Base-by-base conservation (phyloP, 1,140 invertebrate genomes). In the Argopecten irradians region DNA sequence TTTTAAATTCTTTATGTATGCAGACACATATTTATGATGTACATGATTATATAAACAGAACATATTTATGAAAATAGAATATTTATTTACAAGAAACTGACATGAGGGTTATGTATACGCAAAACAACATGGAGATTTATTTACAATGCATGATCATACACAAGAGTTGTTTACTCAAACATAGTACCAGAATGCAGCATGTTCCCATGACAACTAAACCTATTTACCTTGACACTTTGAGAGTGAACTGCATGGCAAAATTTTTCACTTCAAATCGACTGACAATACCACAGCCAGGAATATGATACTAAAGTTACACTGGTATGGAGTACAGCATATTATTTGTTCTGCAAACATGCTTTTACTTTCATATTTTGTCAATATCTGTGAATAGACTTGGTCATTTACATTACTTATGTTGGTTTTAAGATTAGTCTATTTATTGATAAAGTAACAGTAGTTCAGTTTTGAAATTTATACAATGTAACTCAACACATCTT, bases 131-230 rank as follows among this genome's bases (percentile, higher is more conserved):
- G 8, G 7, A 28, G n/a, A 71, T n/a, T 28, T 16, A 5, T 16
- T 0, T 71, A 28, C n/a, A n/a, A 71, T 71, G 55, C 55, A 71
- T 71, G 55, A n/a, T 28, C 7, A 71, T 71, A 71, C 55, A 71
- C 9, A 16, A n/a, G 1, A 71, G 55, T 71, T n/a, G 13, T 11
- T n/a, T 28, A 71, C 55, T 71, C 22, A 1, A 71, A n/a, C 28
- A n/a, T 71, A 28, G 55, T 71, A 71, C 55, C 55, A 28, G 55
- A 71, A 71, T 71, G 55, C 55, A 71, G 55, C 55, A 71, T 71
- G 55, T 71, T 71, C 55, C 55, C 55, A 71, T n/a, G 55, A 28
- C 55, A n/a, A 46, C 43, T 46, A 46, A 46, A 71, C n/a, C 55
- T 71, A 71, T 28, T 71, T 22, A 71, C 22, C 55, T 71, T 71